phyloP scores from a whole-genome alignment of 2,113 vertebrate species.

The Gallinago undulata region DNA sequence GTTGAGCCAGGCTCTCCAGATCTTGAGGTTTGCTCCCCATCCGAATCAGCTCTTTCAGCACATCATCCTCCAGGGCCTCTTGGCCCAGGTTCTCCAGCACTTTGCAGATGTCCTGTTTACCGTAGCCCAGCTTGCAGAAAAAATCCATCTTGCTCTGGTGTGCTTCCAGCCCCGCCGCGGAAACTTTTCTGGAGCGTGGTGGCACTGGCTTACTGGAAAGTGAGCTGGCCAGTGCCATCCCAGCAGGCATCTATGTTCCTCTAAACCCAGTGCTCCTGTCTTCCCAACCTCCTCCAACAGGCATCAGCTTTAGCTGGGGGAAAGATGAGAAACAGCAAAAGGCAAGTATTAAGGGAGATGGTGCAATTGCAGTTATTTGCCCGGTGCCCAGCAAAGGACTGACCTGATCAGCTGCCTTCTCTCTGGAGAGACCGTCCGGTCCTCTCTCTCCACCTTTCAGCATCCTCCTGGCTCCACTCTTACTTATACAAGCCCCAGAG shows the following conservation, averaged over 20 bases:
- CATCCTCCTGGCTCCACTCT: not conserved
- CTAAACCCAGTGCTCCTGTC: not conserved
- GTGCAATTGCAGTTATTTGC: not conserved
- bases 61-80: slow-evolving; percentile 87
- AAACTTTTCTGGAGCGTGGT: not conserved
- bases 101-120: slow-evolving; percentile 77
- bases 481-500: not conserved
- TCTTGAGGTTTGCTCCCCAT: slow-evolving; percentile 74
- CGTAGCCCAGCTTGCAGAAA: slow-evolving; percentile 88
- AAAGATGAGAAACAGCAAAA: not conserved
- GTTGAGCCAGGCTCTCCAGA: not conserved
- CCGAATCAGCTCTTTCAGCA: slow-evolving; percentile 88
- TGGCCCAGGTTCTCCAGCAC: slow-evolving; percentile 83
- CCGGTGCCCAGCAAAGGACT: not conserved
- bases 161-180: slow-evolving; percentile 60
- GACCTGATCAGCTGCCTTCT: not conserved
- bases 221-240: slow-evolving; percentile 4
- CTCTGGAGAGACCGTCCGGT: not conserved
- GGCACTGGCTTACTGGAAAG: not conserved
- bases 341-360: not conserved
- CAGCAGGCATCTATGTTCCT: not conserved
- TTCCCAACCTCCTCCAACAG: not conserved
- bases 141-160: slow-evolving; percentile 82
- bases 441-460: not conserved
- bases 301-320: not conserved